phyloP scores from a whole-genome alignment of 2,113 vertebrate genomes.

The Hippocampus abdominalis region DNA sequence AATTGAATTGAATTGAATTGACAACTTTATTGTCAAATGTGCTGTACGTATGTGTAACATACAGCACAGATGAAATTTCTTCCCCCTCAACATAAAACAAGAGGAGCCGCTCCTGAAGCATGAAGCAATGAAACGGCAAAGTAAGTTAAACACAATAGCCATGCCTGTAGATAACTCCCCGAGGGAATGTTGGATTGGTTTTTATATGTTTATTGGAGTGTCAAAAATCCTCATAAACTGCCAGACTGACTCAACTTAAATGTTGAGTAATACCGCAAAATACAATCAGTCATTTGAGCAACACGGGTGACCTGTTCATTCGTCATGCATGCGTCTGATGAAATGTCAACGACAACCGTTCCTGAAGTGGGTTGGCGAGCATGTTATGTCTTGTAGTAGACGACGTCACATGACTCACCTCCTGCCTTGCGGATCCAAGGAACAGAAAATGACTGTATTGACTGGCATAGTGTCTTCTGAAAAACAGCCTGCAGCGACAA shows the following conservation, averaged over 20 bases:
- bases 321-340: neutral
- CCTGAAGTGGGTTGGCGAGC: neutral
- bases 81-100: too few species aligned
- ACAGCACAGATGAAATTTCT: too few species aligned
- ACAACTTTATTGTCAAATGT: too few species aligned
- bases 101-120: too few species aligned
- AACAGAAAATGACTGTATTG: conserved; percentile 88
- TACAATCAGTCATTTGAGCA: neutral
- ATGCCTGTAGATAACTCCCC: too few species aligned
- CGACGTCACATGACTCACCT: conserved; percentile 76
- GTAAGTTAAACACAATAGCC: too few species aligned
- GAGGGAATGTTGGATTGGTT: too few species aligned
- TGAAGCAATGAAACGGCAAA: too few species aligned
- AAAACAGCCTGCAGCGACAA: conserved; percentile 80
- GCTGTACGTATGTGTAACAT: too few species aligned
- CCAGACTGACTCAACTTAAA: neutral
- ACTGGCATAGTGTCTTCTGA: conserved; percentile 90
- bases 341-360: neutral
- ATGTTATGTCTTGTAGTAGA: neutral
- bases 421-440: conserved; percentile 87
- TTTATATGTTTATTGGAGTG: too few species aligned
- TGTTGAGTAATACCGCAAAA: neutral
- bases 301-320: neutral
- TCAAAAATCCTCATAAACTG: too few species aligned
- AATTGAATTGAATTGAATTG: too few species aligned